These are phyloP conservation scores for Therioaphis trifolii DNA, from an alignment of 2,888 invertebrate species.

Conservation along the genomic window DNA sequence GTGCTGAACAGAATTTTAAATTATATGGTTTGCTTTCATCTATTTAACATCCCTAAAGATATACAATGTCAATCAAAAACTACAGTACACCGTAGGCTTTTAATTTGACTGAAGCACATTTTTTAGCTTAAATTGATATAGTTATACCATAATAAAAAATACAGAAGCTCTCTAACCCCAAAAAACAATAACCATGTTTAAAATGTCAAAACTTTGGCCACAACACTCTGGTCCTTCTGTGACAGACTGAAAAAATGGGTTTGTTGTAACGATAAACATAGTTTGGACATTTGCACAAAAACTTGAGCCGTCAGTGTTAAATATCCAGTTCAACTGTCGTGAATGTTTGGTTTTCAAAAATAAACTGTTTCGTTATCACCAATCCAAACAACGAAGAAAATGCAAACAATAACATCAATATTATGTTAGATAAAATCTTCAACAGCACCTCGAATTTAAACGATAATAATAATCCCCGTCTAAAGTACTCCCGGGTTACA, in stretches of 20 bases:
- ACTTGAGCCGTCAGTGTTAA: neutral
- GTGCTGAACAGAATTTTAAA: too few species aligned
- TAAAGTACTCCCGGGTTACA: too few species aligned
- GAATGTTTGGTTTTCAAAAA: too few species aligned
- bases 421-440: neutral
- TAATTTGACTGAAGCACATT: too few species aligned
- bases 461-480: neutral
- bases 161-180: neutral
- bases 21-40: too few species aligned
- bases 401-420: neutral
- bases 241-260: neutral
- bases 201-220: neutral
- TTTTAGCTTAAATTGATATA: too few species aligned
- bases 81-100: too few species aligned
- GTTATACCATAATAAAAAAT: too few species aligned
- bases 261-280: neutral
- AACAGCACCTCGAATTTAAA: neutral
- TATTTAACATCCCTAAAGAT: too few species aligned
- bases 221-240: neutral
- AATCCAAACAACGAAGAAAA: neutral
- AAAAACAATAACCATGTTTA: neutral
- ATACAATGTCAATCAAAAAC: too few species aligned
- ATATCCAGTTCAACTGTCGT: too few species aligned
- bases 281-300: neutral
- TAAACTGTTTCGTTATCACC: too few species aligned